These are phyloP conservation scores for Brotogeris chrysoptera DNA, from an alignment of 2,797 vertebrate genomes.

Conservation along the genomic window DNA sequence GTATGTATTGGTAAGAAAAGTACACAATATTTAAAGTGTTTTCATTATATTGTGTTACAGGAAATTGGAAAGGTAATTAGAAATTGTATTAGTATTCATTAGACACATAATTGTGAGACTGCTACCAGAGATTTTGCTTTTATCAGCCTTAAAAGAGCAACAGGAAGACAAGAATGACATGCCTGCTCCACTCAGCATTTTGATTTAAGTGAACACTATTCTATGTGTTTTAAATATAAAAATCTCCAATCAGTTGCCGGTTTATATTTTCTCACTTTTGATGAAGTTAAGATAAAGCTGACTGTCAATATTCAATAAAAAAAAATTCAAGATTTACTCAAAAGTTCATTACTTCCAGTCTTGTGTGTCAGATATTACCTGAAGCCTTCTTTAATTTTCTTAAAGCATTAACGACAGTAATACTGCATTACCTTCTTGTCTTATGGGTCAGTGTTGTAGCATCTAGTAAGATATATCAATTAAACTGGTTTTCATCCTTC, in stretches of 20 bases:
- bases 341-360: constrained; percentile 39
- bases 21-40: neutral
- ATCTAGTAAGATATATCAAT: constrained; percentile 1
- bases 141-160: neutral
- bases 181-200: neutral
- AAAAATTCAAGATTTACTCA: constrained; percentile 24
- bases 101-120: neutral
- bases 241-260: neutral
- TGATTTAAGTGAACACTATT: neutral
- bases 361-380: constrained; percentile 29
- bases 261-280: constrained; percentile 14
- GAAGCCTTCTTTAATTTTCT: constrained; percentile 41
- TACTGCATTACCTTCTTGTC: neutral
- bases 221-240: neutral
- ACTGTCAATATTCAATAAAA: neutral
- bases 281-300: neutral
- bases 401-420: constrained; percentile 38
- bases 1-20: neutral
- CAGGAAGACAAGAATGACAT: neutral
- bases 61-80: constrained; percentile 2
- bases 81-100: neutral
- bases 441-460: constrained; percentile 22
- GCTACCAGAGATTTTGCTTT: neutral
- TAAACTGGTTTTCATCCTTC: constrained; percentile 27
- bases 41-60: neutral